Percentiles rank a stretch among this genome's conserved stretches.
Evolutionary conservation across 2,888 invertebrate genomes (phyloP).

Genomic region (Agrochola lota): DNA sequence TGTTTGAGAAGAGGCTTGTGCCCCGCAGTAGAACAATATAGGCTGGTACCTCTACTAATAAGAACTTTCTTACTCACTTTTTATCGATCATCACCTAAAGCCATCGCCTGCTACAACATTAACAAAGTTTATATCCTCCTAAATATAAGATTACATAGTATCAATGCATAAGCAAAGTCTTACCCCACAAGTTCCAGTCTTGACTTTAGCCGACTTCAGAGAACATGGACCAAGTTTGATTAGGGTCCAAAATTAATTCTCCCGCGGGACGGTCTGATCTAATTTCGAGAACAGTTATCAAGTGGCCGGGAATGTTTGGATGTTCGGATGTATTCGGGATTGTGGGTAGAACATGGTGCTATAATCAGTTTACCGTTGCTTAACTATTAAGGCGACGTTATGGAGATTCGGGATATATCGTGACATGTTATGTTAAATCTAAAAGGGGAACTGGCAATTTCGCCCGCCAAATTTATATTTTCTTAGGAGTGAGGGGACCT

Average conservation of each 20-base stretch:
- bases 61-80: not conserved
- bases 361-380: slow-evolving; percentile 37
- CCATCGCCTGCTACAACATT: not conserved
- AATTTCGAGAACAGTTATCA: slow-evolving; percentile 80
- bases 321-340: slow-evolving; percentile 59
- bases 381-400: slow-evolving; percentile 7
- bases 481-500: no score
- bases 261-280: slow-evolving; percentile 77
- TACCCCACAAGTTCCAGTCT: slow-evolving; percentile 55
- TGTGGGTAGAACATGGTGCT: slow-evolving; percentile 40
- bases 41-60: not conserved
- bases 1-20: no score
- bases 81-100: not conserved
- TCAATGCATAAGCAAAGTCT: slow-evolving; percentile 52
- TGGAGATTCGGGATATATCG: not conserved
- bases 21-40: no score
- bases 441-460: not conserved
- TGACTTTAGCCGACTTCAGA: slow-evolving; percentile 71
- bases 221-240: slow-evolving; percentile 81
- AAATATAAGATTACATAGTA: slow-evolving; percentile 10
- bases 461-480: no score
- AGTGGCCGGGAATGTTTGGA: slow-evolving; percentile 71
- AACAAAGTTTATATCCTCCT: not conserved
- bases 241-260: slow-evolving; percentile 83
- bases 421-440: not conserved